These are phyloP conservation scores for Epirrita christyi DNA, from an alignment of 2,888 invertebrate genomes.

Conservation along the genomic window DNA sequence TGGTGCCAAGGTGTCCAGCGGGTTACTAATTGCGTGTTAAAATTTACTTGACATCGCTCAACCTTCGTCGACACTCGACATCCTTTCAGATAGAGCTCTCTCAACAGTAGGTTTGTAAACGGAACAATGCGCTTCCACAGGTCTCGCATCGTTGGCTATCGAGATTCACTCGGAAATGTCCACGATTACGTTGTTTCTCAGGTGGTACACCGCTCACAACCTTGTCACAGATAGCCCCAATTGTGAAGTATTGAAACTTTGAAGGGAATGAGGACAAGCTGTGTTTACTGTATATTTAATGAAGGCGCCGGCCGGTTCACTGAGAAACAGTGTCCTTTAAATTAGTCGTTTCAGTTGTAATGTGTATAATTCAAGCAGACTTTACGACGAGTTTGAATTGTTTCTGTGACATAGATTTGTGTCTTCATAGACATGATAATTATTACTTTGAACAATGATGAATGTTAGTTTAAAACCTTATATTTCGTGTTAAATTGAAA, in stretches of 20 bases:
- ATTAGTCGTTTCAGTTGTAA: conserved; percentile 16
- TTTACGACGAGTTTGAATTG: conserved; percentile 15
- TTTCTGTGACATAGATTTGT: conserved; percentile 26
- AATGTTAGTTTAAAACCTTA: no score
- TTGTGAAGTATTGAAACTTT: conserved; percentile 68
- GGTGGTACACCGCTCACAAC: conserved; percentile 71
- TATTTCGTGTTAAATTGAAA: no score
- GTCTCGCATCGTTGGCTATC: conserved; percentile 49
- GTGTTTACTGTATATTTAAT: conserved; percentile 66
- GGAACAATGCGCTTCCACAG: conserved; percentile 52
- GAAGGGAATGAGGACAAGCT: conserved; percentile 69
- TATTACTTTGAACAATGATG: not conserved
- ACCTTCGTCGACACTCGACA: conserved; percentile 58
- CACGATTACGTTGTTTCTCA: conserved; percentile 69
- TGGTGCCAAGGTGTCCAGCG: conserved; percentile 76
- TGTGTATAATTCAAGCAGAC: conserved; percentile 12
- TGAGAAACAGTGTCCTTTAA: conserved; percentile 16
- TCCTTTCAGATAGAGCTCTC: conserved; percentile 56
- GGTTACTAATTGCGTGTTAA: conserved; percentile 81
- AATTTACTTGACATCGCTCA: conserved; percentile 80
- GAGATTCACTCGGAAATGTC: conserved; percentile 69
- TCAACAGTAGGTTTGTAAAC: conserved; percentile 38
- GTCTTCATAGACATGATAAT: conserved; percentile 20
- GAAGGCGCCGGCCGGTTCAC: conserved; percentile 32
- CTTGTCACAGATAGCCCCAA: conserved; percentile 78